Evolutionary conservation across 2,888 invertebrate species (phyloP).

Genomic region (Agrochola lota): DNA sequence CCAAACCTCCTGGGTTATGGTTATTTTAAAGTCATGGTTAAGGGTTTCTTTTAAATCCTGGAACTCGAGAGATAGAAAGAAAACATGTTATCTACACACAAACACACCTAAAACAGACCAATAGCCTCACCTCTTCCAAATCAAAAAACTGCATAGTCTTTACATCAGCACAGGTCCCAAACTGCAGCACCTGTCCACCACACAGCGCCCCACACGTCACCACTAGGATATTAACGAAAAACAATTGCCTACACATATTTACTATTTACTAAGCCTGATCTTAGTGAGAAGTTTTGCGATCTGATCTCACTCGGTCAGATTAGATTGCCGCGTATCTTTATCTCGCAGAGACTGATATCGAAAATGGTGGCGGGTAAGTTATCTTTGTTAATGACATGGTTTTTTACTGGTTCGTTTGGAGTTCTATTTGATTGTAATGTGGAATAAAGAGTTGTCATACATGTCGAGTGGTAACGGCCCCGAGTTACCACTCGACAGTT

Average conservation of each 20-base stretch:
- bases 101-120: too few species aligned
- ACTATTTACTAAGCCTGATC: conserved; percentile 40
- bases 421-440: background rate
- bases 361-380: conserved; percentile 16
- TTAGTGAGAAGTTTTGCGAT: conserved; percentile 21
- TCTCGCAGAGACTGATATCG: conserved; percentile 41
- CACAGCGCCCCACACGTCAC: conserved; percentile 61
- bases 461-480: background rate
- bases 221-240: conserved; percentile 60
- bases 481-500: too few species aligned
- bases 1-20: too few species aligned
- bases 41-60: too few species aligned
- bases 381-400: conserved; percentile 15
- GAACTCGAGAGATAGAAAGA: background rate
- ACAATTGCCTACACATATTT: conserved; percentile 66
- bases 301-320: conserved; percentile 41
- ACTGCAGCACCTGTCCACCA: conserved; percentile 79
- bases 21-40: too few species aligned
- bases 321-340: conserved; percentile 44
- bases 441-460: background rate
- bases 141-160: conserved; percentile 83
- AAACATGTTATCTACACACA: background rate
- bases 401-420: background rate
- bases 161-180: conserved; percentile 80
- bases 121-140: conserved; percentile 79